These are phyloP conservation scores for Ophioderma brevispina DNA, from an alignment of 35 echinoderm and acorn worm species.

Conservation along the genomic window DNA sequence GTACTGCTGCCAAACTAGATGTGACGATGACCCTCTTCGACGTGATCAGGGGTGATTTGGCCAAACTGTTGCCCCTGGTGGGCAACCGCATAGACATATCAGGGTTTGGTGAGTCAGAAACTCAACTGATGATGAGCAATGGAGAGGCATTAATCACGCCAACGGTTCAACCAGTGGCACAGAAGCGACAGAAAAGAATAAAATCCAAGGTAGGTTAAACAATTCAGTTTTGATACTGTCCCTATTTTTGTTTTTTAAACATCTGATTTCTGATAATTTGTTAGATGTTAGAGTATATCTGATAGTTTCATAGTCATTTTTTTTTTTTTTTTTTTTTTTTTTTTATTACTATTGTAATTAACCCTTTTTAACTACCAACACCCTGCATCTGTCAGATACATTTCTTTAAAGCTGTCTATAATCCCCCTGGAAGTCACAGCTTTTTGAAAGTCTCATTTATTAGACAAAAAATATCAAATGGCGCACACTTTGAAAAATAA, in stretches of 20 bases:
- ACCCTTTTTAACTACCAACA: no score
- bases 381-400: no score
- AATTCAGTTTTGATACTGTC: background rate
- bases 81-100: constrained; percentile 77
- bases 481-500: no score
- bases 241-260: no score
- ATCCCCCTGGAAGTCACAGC: no score
- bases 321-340: no score
- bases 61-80: constrained; percentile 55
- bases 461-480: no score
- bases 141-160: background rate
- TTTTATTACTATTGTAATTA: no score
- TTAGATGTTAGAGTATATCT: no score
- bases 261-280: background rate
- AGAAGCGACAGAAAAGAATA: background rate
- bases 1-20: constrained; percentile 9
- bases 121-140: background rate
- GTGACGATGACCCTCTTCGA: background rate
- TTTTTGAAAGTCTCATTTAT: no score
- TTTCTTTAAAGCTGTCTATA: no score
- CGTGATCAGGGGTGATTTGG: constrained; percentile 20
- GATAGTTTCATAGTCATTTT: no score
- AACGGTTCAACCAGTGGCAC: background rate
- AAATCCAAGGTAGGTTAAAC: background rate
- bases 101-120: constrained; percentile 7